Conservation (phyloP, 2,113 vertebrate species). For the Cromileptes altivelis region DNA sequence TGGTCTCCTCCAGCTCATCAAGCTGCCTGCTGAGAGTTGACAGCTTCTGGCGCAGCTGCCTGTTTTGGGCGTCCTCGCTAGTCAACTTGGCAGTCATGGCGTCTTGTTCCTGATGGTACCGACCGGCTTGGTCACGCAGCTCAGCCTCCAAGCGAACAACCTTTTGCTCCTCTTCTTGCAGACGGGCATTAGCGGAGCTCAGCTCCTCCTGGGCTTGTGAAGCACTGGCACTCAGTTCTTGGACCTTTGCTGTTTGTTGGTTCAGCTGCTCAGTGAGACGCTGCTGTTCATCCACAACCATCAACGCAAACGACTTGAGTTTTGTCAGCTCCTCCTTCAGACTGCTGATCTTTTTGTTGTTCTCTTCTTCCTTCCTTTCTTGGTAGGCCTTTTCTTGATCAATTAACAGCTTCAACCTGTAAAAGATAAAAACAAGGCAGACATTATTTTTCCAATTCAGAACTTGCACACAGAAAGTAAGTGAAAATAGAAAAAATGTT, state of each 20-base stretch:
- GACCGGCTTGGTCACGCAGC: slow-evolving; percentile 85
- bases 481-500: not conserved
- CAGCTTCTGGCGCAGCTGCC: slow-evolving; percentile 93
- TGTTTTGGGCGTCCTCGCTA: slow-evolving; percentile 93
- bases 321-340: slow-evolving; percentile 95
- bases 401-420: slow-evolving; percentile 93
- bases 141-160: slow-evolving; percentile 89
- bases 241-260: slow-evolving; percentile 90
- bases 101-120: slow-evolving; percentile 90
- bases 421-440: slow-evolving; percentile 59
- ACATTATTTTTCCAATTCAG: not conserved
- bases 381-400: slow-evolving; percentile 92
- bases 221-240: slow-evolving; percentile 87
- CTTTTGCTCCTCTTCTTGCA: slow-evolving; percentile 90
- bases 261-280: slow-evolving; percentile 89
- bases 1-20: slow-evolving; percentile 95
- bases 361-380: slow-evolving; percentile 91
- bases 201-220: slow-evolving; percentile 89
- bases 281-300: slow-evolving; percentile 97
- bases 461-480: not conserved
- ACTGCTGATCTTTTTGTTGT: slow-evolving; percentile 85
- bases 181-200: slow-evolving; percentile 85
- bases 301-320: slow-evolving; percentile 96
- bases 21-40: slow-evolving; percentile 92
- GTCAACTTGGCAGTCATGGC: slow-evolving; percentile 94